These are phyloP conservation scores for Drosophila nr. fundita DNA, from an alignment of 2,888 invertebrate species.

Conservation along the genomic window DNA sequence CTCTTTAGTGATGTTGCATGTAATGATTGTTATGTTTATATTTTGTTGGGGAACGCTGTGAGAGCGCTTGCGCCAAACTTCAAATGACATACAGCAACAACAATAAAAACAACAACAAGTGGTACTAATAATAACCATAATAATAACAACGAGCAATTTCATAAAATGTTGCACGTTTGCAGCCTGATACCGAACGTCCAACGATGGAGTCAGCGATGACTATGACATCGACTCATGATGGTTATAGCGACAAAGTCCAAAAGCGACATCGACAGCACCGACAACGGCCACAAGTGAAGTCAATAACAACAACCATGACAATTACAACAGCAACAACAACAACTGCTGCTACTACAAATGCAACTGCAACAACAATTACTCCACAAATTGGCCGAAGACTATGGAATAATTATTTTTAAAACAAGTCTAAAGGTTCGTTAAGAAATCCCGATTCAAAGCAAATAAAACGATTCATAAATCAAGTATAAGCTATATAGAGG, in stretches of 20 bases:
- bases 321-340: conserved; percentile 13
- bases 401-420: conserved; percentile 3
- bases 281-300: conserved; percentile 29
- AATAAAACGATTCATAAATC: background rate
- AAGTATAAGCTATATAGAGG: background rate
- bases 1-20: conserved; percentile 34
- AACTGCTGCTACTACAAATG: conserved; percentile 7
- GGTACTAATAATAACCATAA: conserved; percentile 78
- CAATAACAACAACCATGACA: conserved; percentile 31
- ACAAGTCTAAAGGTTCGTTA: background rate
- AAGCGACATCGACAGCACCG: conserved; percentile 34
- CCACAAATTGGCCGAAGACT: conserved; percentile 1
- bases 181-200: conserved; percentile 56
- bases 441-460: background rate
- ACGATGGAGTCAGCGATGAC: conserved; percentile 23
- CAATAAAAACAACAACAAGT: conserved; percentile 36
- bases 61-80: conserved; percentile 64
- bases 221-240: conserved; percentile 23
- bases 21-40: conserved; percentile 78
- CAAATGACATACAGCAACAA: conserved; percentile 62
- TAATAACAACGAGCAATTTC: conserved; percentile 77
- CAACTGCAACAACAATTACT: conserved; percentile 8
- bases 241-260: conserved; percentile 45
- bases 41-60: conserved; percentile 67
- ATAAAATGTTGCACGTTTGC: conserved; percentile 71